Base-by-base conservation (phyloP, 2,113 vertebrate species). In the Xiphophorus hellerii region DNA sequence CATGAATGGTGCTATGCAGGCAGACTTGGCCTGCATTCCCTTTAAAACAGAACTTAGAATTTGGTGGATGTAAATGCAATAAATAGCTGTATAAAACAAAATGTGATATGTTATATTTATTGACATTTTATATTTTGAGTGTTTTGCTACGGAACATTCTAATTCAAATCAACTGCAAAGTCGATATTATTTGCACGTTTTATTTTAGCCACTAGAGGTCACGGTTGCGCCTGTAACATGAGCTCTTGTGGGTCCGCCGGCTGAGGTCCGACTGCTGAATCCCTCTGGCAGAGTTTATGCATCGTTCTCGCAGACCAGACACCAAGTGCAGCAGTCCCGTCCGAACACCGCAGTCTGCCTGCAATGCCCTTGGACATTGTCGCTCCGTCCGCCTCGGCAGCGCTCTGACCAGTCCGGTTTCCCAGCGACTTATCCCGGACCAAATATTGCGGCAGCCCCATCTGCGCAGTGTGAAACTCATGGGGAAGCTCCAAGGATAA, bases 311-410 rank as follows among this genome's bases (percentile, higher is more conserved):
- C 87, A 87, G 88, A 87, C 80, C 90, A 91, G 84, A 84, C 85
- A 76, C 89, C 79, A 91, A 93, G 90, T 91, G 89, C 64, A 74
- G 88, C 92, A 86, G 90, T 92, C 81, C 87, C 33, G 87, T 92
- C 86, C 81, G 83, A 91, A 90, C 88, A 92, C 89, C 82, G 84
- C 92, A 93, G 89, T 92, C 89, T 89, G 90, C 86, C 88, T 92
- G 89, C 88, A 78, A 92, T 94, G 92, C 83, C 93, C 90, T 91
- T 89, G 92, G 91, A 93, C 79, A 80, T 85, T 33, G 69, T 78
- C 64, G 84, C 79, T 68, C 69, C 77, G 73, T 77, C 81, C 79
- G 63, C 64, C 48, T 67, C 77, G 74, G 81, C 82, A 76, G 61
- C 74, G 69, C 78, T 76, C 70, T 87, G 77, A 83, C 65, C 33